These are phyloP conservation scores for Galerucella calmariensis DNA, from an alignment of 2,888 invertebrate species.

Conservation along the genomic window DNA sequence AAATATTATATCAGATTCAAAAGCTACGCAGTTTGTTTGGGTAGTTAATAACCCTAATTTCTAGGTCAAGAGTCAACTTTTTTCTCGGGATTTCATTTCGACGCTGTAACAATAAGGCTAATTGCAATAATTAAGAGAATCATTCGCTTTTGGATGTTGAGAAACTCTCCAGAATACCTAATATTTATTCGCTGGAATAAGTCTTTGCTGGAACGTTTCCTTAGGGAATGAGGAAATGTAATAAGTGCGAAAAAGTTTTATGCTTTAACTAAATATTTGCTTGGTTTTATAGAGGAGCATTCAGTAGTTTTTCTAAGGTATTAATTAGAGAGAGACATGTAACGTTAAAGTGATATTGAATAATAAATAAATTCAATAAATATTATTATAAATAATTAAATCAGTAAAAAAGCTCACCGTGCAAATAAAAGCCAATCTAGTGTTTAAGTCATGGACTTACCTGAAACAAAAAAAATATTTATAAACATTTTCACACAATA, in stretches of 20 bases:
- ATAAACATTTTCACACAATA: too few species aligned
- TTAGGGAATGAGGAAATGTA: constrained; percentile 9
- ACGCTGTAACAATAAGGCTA: constrained; percentile 25
- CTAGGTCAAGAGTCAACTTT: constrained; percentile 6
- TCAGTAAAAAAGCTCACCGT: background rate
- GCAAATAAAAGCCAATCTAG: background rate
- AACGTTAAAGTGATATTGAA: too few species aligned
- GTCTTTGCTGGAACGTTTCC: background rate
- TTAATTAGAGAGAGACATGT: too few species aligned
- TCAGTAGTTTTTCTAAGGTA: too few species aligned
- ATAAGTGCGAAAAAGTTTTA: constrained; percentile 1
- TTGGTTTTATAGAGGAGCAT: background rate
- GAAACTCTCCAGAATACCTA: constrained; percentile 7
- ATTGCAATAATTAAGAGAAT: constrained; percentile 27
- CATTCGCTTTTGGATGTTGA: constrained; percentile 20
- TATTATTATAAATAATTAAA: too few species aligned
- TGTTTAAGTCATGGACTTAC: background rate
- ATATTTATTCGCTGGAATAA: constrained; percentile 1
- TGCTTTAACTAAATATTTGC: background rate
- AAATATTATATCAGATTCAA: background rate
- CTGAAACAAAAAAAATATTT: background rate
- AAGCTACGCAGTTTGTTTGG: background rate
- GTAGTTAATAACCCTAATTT: constrained; percentile 22
- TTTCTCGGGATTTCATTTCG: constrained; percentile 1
- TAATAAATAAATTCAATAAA: too few species aligned